Conservation (phyloP, 2,113 vertebrate species). For the Apodemus speciosus region DNA sequence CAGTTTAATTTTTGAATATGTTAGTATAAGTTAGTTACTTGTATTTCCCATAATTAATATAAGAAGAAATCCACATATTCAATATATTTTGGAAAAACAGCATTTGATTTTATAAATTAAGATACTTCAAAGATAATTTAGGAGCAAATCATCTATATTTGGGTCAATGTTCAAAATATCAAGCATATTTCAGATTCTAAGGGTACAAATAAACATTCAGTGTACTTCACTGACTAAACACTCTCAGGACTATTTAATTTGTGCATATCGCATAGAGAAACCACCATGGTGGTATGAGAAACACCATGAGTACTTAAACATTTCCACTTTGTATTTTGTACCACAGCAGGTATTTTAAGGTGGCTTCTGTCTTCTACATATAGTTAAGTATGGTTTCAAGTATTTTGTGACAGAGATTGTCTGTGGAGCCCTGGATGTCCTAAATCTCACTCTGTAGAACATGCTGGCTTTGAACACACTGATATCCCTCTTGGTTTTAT, state of each 20-base stretch:
- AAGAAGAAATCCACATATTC: not conserved
- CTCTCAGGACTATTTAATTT: not conserved
- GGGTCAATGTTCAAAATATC: slow-evolving; percentile 27
- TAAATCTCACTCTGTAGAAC: not conserved
- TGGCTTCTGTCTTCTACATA: not conserved
- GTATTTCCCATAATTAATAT: not conserved
- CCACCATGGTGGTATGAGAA: not conserved
- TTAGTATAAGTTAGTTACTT: not conserved
- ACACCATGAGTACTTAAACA: not conserved
- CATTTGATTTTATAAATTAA: not conserved
- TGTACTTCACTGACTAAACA: not conserved
- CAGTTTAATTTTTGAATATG: no score
- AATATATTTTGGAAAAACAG: not conserved
- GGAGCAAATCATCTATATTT: slow-evolving; percentile 25
- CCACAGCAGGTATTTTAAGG: not conserved
- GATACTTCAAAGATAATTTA: slow-evolving; percentile 5
- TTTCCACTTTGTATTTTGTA: not conserved
- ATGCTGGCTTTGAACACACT: not conserved
- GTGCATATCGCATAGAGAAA: not conserved
- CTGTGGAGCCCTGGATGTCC: not conserved
- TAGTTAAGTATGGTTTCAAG: slow-evolving; percentile 7
- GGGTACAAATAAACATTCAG: not conserved
- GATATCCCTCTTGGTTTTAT: not conserved
- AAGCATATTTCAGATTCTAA: not conserved
- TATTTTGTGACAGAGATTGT: not conserved